Base-by-base conservation (phyloP, 1,140 invertebrate species). In the Pygmarrhopalites habei region DNA sequence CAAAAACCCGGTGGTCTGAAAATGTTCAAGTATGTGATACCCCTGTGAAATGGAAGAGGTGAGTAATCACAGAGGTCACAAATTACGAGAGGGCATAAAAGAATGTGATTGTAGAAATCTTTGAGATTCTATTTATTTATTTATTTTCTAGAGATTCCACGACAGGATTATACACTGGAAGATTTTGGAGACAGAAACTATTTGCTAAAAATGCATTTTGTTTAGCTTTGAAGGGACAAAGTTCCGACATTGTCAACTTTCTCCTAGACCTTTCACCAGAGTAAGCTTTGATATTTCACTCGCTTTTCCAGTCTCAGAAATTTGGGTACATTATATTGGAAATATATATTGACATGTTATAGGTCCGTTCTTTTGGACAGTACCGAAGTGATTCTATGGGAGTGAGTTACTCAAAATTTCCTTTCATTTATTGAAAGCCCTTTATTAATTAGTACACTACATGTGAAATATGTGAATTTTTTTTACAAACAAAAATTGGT, bases 321-420 rank as follows among this genome's bases (percentile, higher is more conserved):
- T 39, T 10, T 39, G 17, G 7, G 35, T 39, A 39, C 17, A 39
- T 7, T 39, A 39, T 17, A 7, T 39, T 39, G 35, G 17, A 39
- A 10, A 17, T 17, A 7, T 17, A 39, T 39, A 39, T 39, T 17
- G 10, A 39, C 7, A 10, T 72, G 85, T 86, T 75, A 15, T 51
- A 66, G 83, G 65, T 82, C 82, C 32, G 78, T 93, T 26, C 85
- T 93, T 77, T 81, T 98, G 70, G 84, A 90, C 68, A 84, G 89
- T 74, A 91, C 90, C 51, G 94, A 97, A 78, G 87, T 90, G 35
- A 82, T 91, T 14, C 77, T 70, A 3, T 64, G 97, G 21, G 93
- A 98, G n/a, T n/a, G n/a, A n/a, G n/a, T n/a, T n/a, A n/a, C n/a
- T n/a, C n/a, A n/a, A n/a, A n/a, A n/a, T n/a, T n/a, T n/a, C n/a